Evolutionary conservation across 2,888 invertebrate species (phyloP).

Genomic region (Nemoura dubitans): DNA sequence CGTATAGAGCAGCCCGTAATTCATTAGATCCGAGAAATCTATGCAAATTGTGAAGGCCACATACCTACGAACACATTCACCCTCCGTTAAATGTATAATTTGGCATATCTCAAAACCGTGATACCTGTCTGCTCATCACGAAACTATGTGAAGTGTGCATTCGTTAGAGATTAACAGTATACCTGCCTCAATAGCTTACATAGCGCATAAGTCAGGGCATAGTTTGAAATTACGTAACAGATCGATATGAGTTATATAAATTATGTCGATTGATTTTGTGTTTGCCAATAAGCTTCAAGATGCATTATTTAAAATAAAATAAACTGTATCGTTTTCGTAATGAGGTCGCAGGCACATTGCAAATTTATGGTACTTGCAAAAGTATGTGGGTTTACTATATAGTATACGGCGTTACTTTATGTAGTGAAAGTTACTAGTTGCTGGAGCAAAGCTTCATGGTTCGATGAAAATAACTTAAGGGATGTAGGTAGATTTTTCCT

Average conservation of each 20-base stretch:
- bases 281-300: not conserved
- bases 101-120: not conserved
- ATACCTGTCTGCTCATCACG: not conserved
- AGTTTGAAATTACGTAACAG: not conserved
- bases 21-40: conserved; percentile 17
- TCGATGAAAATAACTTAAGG: too few relatives aligned
- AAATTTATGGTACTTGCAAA: too few relatives aligned
- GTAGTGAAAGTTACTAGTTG: too few relatives aligned
- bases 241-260: not conserved
- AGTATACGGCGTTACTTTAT: not conserved
- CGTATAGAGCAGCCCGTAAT: not conserved
- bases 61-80: not conserved
- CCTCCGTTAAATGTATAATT: not conserved
- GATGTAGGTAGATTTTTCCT: too few relatives aligned
- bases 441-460: too few relatives aligned
- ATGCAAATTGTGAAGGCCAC: conserved; percentile 30
- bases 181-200: too few relatives aligned
- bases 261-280: not conserved
- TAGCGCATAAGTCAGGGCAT: not conserved
- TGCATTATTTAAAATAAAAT: not conserved
- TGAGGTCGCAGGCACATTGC: not conserved
- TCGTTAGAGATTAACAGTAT: too few relatives aligned
- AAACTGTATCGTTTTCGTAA: not conserved
- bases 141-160: not conserved
- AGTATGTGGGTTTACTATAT: too few relatives aligned